Percentiles rank a stretch among this genome's conserved stretches.
These are phyloP conservation scores for Otus sunia DNA, from an alignment of 2,113 vertebrate genomes.

Conservation along the genomic window DNA sequence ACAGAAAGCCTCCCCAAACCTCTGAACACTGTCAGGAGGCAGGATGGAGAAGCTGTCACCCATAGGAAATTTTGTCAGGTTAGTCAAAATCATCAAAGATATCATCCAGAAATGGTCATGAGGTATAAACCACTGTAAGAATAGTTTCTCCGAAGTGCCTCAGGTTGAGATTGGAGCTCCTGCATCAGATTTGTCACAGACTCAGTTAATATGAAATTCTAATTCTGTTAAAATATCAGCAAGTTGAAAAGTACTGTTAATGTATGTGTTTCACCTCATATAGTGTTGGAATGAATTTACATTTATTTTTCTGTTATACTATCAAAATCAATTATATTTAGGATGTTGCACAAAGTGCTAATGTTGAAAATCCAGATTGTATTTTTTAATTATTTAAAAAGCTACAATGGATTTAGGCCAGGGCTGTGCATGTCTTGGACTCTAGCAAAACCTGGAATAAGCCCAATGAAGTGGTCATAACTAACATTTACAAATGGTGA, in stretches of 20 bases:
- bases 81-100: neutral
- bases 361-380: neutral
- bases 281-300: neutral
- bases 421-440: neutral
- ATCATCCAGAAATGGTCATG: neutral
- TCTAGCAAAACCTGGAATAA: slow-evolving; percentile 11
- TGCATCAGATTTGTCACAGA: neutral
- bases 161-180: neutral
- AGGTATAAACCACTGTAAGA: neutral
- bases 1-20: neutral
- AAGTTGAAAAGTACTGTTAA: neutral
- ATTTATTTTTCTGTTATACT: neutral
- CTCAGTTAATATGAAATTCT: neutral
- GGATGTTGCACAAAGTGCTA: neutral
- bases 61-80: neutral
- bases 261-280: neutral
- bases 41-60: neutral
- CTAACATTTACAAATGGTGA: neutral
- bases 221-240: neutral
- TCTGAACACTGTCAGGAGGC: neutral
- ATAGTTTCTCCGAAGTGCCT: neutral
- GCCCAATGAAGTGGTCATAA: neutral
- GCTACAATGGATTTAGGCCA: slow-evolving; percentile 5
- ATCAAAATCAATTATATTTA: neutral
- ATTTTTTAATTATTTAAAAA: slow-evolving; percentile 50